phyloP scores from a whole-genome alignment of 2,797 vertebrate species.

The Poecilia velifera region DNA sequence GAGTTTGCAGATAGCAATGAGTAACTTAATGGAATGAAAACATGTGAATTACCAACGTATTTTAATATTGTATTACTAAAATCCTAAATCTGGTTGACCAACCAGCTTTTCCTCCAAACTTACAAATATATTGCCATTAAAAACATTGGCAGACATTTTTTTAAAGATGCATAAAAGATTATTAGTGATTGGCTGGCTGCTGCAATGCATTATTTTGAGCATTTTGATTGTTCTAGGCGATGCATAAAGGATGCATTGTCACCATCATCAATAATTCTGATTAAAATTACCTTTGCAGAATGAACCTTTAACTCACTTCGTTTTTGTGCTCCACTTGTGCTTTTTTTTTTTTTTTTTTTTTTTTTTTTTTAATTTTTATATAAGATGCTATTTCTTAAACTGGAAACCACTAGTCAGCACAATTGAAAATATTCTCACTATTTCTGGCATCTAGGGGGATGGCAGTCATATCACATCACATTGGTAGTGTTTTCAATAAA shows the following conservation, averaged over 20 bases:
- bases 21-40: not conserved
- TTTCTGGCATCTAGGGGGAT: not conserved
- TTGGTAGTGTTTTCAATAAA: not conserved
- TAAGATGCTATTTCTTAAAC: not conserved
- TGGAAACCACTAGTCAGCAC: not conserved
- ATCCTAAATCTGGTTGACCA: too few relatives aligned
- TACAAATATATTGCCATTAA: too few relatives aligned
- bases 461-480: not conserved
- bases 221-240: too few relatives aligned
- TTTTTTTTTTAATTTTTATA: not conserved
- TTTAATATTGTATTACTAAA: too few relatives aligned
- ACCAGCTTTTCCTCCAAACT: too few relatives aligned
- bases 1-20: not conserved
- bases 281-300: conserved; percentile 1
- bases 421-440: not conserved
- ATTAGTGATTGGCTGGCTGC: too few relatives aligned
- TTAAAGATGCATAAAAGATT: too few relatives aligned
- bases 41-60: too few relatives aligned
- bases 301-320: not conserved
- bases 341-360: too few relatives aligned
- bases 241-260: too few relatives aligned
- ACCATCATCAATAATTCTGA: not conserved
- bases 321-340: not conserved
- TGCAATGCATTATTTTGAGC: too few relatives aligned
- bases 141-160: too few relatives aligned